A percentile compares a stretch with the other conserved stretches of the same genome.
These are phyloP conservation scores for Quadroppia sp. DNA, from an alignment of 2,888 invertebrate species.

Conservation along the genomic window DNA sequence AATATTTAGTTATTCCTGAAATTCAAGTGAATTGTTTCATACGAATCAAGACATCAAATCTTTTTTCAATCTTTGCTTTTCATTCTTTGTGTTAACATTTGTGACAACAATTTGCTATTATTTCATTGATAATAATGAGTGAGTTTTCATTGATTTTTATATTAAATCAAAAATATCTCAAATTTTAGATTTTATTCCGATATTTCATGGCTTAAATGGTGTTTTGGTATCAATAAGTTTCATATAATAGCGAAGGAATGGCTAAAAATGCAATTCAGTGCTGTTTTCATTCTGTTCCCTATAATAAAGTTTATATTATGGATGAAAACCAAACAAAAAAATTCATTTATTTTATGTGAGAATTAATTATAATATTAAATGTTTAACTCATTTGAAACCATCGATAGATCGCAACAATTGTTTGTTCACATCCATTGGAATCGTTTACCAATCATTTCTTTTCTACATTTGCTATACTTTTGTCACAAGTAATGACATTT, in stretches of 20 bases:
- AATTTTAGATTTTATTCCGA: slow-evolving; percentile 14
- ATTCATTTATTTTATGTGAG: background rate
- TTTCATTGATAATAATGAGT: slow-evolving; percentile 17
- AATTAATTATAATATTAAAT: background rate
- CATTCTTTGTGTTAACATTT: background rate
- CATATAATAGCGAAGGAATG: background rate
- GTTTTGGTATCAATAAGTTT: background rate
- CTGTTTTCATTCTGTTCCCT: background rate
- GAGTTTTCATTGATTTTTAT: background rate
- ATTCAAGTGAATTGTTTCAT: background rate
- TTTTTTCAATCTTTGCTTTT: slow-evolving; percentile 12
- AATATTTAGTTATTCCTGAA: too few relatives aligned
- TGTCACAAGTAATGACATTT: background rate
- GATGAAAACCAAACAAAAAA: background rate
- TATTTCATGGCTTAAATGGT: slow-evolving; percentile 4
- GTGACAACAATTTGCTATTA: background rate
- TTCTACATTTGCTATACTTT: background rate
- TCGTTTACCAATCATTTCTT: background rate
- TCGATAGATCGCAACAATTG: background rate
- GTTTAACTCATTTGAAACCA: background rate
- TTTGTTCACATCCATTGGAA: background rate
- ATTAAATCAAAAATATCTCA: background rate
- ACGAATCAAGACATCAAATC: background rate
- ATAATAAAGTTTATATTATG: background rate
- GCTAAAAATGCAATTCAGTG: slow-evolving; percentile 28